Conservation (phyloP, 2,888 invertebrate species). For the Hydrotaea diabolus region DNA sequence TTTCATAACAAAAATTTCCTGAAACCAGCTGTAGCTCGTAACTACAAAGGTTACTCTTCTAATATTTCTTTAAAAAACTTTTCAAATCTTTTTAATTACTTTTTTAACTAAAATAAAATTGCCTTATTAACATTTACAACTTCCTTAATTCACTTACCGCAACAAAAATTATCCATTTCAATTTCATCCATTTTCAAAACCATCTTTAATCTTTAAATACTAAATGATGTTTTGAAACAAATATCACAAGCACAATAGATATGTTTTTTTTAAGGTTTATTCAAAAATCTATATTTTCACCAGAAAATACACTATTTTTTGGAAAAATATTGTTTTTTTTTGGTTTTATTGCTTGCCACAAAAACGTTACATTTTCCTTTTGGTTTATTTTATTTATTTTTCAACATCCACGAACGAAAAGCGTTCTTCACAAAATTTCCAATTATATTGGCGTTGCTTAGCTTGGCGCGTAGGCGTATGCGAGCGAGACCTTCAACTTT, state of each 20-base stretch:
- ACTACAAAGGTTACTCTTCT: too few relatives aligned
- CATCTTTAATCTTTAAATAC: slow-evolving; percentile 63
- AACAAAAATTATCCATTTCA: slow-evolving; percentile 79
- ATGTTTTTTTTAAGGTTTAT: not conserved
- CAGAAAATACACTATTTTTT: slow-evolving; percentile 34
- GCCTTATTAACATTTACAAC: not conserved
- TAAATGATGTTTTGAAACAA: slow-evolving; percentile 31
- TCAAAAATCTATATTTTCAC: slow-evolving; percentile 35
- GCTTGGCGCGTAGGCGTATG: slow-evolving; percentile 24
- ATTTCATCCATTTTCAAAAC: slow-evolving; percentile 75
- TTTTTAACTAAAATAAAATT: not conserved
- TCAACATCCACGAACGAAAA: not conserved
- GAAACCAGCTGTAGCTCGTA: too few relatives aligned
- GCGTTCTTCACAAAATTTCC: not conserved
- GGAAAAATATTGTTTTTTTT: not conserved
- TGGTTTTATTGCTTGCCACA: not conserved
- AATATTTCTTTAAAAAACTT: too few relatives aligned
- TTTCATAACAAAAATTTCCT: too few relatives aligned
- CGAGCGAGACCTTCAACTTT: slow-evolving; percentile 47
- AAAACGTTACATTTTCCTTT: slow-evolving; percentile 23
- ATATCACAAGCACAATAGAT: not conserved
- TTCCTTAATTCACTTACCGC: slow-evolving; percentile 74
- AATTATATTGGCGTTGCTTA: not conserved
- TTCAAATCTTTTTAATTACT: not conserved
- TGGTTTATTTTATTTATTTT: slow-evolving; percentile 8